phyloP scores from a whole-genome alignment of 2,888 invertebrate genomes.

The Cephus nigrinus region DNA sequence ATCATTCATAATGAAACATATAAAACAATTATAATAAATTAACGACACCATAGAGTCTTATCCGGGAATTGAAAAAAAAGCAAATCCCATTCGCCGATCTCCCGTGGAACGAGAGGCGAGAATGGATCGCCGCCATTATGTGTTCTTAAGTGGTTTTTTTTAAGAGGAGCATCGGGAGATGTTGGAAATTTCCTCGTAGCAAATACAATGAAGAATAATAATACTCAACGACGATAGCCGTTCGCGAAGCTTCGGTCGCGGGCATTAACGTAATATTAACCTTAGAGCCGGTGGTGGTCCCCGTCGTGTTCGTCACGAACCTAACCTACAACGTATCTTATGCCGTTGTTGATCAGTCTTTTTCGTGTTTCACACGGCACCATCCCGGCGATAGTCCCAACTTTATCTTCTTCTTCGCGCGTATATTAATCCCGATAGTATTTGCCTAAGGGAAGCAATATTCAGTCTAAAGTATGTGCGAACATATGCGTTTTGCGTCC shows the following conservation, averaged over 20 bases:
- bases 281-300: neutral
- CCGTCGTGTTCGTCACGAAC: neutral
- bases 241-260: slow-evolving; percentile 19
- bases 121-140: neutral
- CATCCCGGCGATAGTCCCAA: slow-evolving; percentile 16
- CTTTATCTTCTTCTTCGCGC: slow-evolving; percentile 8
- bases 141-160: slow-evolving; percentile 8
- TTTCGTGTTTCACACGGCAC: slow-evolving; percentile 5
- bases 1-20: slow-evolving; percentile 49
- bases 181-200: slow-evolving; percentile 33
- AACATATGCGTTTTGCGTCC: slow-evolving; percentile 72
- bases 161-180: slow-evolving; percentile 26
- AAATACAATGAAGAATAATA: slow-evolving; percentile 40
- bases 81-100: slow-evolving; percentile 15
- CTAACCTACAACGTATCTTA: neutral
- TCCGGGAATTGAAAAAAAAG: slow-evolving; percentile 14
- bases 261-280: neutral
- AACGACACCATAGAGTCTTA: slow-evolving; percentile 41
- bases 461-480: slow-evolving; percentile 55
- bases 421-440: slow-evolving; percentile 43
- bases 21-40: slow-evolving; percentile 62
- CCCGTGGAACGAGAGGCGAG: slow-evolving; percentile 3
- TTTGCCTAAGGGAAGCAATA: slow-evolving; percentile 47
- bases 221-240: slow-evolving; percentile 31
- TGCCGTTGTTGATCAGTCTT: slow-evolving; percentile 5